Evolutionary conservation across 2,113 vertebrate genomes (phyloP), one percentile per base, ranked within the genome.

Genomic region (Caretta caretta): DNA sequence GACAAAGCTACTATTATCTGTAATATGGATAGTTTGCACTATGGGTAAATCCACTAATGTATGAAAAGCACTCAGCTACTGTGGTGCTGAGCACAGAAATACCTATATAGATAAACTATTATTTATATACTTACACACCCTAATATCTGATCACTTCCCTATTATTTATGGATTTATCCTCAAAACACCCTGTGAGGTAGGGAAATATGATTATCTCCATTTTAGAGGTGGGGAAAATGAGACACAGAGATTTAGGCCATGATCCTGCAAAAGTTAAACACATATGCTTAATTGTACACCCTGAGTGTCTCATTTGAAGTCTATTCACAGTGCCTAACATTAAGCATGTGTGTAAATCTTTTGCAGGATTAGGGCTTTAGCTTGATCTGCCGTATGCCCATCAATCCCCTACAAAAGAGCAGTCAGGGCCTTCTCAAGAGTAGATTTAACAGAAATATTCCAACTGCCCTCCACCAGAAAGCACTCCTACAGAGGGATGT

Each of bases 231-330:
- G 14, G 56, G 24, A 91, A 82, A 88, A 17, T 12, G 53, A 42
- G 76, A 78, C 6, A 56, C 50, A 80, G 48, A 69, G 27, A 59
- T 1, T 38, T n/a, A 69, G 27, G n/a, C 5, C 59, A 13, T n/a
- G 17, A 76, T 7, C 79, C 0, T 4, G 11, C n/a, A 46, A 86
- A 94, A 89, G 13, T 12, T 2, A 59, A 90, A 93, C 12, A 35
- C 27, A 6, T 0, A 8, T 62, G 11, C 29, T 1, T 1, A 0
- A 19, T 79, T 87, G 35, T 83, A 50, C 25, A 48, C 25, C 25
- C 42, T 76, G 38, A 76, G 42, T 48, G 12, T 76, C 24, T 10
- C 42, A 76, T 46, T 27, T 46, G 65, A 76, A 46, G n/a, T 75
- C 38, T 75, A 42, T 24, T 75, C 22, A 75, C 24, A 46, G 72